These are phyloP conservation scores for Cydia fagiglandana DNA, from an alignment of 1,140 invertebrate genomes.

Conservation along the genomic window DNA sequence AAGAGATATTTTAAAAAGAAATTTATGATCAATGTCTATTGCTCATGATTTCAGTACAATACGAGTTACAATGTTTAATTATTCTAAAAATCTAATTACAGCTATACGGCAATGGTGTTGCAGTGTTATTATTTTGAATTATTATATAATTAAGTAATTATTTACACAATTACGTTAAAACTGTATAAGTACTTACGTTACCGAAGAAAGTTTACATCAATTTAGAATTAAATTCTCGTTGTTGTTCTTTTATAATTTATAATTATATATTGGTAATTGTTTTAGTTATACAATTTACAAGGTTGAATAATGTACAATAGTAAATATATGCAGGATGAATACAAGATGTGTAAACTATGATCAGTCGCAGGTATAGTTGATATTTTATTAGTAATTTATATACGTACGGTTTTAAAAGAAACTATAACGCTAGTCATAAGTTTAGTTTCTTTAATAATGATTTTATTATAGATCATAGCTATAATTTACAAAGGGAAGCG, in stretches of 20 bases:
- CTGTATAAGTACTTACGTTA: conserved; percentile 46
- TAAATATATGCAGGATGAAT: conserved; percentile 37
- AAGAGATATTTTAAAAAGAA: conserved; percentile 47
- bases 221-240: conserved; percentile 78
- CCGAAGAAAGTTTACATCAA: conserved; percentile 61
- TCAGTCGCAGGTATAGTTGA: conserved; percentile 54
- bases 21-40: conserved; percentile 51
- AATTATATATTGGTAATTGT: conserved; percentile 37
- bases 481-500: conserved; percentile 27
- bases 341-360: conserved; percentile 48
- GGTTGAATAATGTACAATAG: conserved; percentile 37
- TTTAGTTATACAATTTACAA: conserved; percentile 36
- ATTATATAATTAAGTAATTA: conserved; percentile 44
- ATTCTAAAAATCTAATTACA: conserved; percentile 44
- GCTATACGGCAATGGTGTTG: conserved; percentile 55
- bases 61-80: conserved; percentile 46
- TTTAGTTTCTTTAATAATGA: conserved; percentile 34
- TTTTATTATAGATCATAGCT: conserved; percentile 6
- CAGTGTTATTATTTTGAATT: conserved; percentile 43
- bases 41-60: conserved; percentile 55
- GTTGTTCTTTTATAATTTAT: conserved; percentile 64
- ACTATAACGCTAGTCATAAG: conserved; percentile 45
- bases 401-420: conserved; percentile 31
- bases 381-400: conserved; percentile 36
- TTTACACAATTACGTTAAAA: conserved; percentile 38